Evolutionary conservation across 2,888 invertebrate genomes (phyloP).

Genomic region (Drosophila acutilabella): DNA sequence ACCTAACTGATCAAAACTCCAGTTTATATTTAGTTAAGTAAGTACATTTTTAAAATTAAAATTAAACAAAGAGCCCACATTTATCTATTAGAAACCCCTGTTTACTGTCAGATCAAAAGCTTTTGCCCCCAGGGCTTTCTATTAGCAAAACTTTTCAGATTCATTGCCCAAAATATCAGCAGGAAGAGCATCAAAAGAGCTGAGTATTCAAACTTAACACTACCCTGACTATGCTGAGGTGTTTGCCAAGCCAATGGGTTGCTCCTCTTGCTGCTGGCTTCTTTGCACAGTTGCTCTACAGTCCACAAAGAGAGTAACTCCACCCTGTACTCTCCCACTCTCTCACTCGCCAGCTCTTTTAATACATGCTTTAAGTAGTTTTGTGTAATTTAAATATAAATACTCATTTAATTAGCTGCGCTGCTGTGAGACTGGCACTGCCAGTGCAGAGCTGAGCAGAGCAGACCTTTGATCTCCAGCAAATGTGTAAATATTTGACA

Average conservation of each 20-base stretch:
- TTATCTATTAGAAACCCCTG: background rate
- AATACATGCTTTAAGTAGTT: conserved; percentile 68
- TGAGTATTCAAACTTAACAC: conserved; percentile 9
- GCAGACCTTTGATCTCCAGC: conserved; percentile 74
- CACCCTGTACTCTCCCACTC: background rate
- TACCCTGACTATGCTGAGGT: conserved; percentile 11
- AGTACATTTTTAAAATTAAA: background rate
- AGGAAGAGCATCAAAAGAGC: conserved; percentile 12
- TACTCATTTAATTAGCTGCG: conserved; percentile 78
- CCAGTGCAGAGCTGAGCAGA: conserved; percentile 12
- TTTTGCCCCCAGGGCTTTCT: background rate
- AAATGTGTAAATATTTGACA: conserved; percentile 79
- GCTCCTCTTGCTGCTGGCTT: conserved; percentile 12
- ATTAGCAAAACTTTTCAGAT: conserved; percentile 34
- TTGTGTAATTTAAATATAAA: conserved; percentile 79
- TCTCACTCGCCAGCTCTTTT: background rate
- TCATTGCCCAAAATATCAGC: conserved; percentile 19
- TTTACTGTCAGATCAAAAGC: conserved; percentile 44
- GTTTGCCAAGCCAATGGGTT: conserved; percentile 41
- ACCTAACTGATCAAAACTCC: conserved; percentile 19
- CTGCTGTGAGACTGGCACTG: conserved; percentile 55
- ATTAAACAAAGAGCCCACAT: background rate
- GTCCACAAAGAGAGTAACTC: conserved; percentile 5
- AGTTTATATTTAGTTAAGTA: background rate
- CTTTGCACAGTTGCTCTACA: conserved; percentile 21